These are phyloP conservation scores for Percina caprodes DNA, from an alignment of 2,113 vertebrate genomes.

Conservation along the genomic window DNA sequence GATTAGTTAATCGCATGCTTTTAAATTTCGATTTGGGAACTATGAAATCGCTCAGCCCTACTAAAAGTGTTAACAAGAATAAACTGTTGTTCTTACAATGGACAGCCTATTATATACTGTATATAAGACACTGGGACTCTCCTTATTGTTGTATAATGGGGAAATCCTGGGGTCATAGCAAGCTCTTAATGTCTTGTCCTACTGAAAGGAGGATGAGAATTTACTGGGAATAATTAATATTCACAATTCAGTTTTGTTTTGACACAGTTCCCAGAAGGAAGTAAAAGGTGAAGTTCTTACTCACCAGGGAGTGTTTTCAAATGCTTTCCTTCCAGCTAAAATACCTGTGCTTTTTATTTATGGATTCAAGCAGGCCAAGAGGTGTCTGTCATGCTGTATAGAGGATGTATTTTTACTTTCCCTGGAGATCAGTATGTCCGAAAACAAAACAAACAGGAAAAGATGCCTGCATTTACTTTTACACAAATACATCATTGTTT, in stretches of 20 bases:
- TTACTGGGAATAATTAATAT: not conserved
- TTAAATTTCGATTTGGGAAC: too few species aligned
- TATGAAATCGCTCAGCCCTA: too few species aligned
- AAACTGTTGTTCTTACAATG: not conserved
- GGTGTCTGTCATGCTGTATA: not conserved
- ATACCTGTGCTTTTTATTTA: not conserved
- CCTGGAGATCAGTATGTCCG: not conserved
- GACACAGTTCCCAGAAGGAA: slow-evolving; percentile 8
- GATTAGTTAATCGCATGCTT: too few species aligned
- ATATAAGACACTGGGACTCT: not conserved
- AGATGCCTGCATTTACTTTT: not conserved
- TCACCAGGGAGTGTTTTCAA: not conserved
- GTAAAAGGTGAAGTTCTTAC: slow-evolving; percentile 3
- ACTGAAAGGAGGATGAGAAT: not conserved
- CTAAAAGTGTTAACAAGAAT: slow-evolving; percentile 16
- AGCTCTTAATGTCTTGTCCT: not conserved
- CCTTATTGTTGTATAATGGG: not conserved
- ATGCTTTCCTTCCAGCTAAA: not conserved
- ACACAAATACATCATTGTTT: not conserved
- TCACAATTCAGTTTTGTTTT: not conserved
- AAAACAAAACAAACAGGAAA: not conserved
- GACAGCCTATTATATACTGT: not conserved
- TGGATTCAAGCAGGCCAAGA: not conserved
- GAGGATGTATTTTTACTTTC: not conserved
- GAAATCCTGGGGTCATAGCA: not conserved